Base-by-base conservation (phyloP, 2,113 vertebrate genomes). In the Erythrolamprus reginae region DNA sequence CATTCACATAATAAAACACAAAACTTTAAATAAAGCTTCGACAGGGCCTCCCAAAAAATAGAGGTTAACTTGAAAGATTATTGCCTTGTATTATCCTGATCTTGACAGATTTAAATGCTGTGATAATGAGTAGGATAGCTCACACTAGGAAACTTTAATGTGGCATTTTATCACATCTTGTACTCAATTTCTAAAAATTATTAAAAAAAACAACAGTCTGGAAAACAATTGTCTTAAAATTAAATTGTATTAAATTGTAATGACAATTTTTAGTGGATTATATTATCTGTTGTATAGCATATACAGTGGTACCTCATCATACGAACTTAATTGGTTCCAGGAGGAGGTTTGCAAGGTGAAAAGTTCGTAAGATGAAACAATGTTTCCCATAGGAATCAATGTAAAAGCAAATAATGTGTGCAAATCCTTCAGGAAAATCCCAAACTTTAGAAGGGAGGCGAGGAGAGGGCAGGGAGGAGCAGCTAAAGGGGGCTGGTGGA, bases 131-230 rank as follows among this genome's bases (percentile, higher is more conserved):
- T 53, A 84, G 70, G 53, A 91, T 83, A 58, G 50, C n/a, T 88
- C 86, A 88, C 38, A 38, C 53, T 28, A 58, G 61, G 45, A 83
- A 82, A 47, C n/a, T 88, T 88, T 84, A 91, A 84, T 84, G 70
- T 50, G 53, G 47, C 86, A 91, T 56, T 77, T 91, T 88, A 90
- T 84, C 42, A 88, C 10, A 83, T 23, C 19, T 84, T 88, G 45
- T 61, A 88, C 38, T 83, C n/a, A n/a, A 88, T 33, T 83, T 88
- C 45, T 83, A 77, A 82, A 83, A 83, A 53, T 88, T 91, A 51
- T 28, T n/a, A n/a, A 26, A 48, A 83, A 90, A 84, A 61, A 47
- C 4, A 91, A 47, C 52, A 91, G 83, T 42, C 45, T 61, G n/a
- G 45, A 83, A 88, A 53, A 45, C 70, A 83, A 42, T 88, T 88